phyloP scores from a whole-genome alignment of 2,113 vertebrate species.

The Oreamnos americanus region DNA sequence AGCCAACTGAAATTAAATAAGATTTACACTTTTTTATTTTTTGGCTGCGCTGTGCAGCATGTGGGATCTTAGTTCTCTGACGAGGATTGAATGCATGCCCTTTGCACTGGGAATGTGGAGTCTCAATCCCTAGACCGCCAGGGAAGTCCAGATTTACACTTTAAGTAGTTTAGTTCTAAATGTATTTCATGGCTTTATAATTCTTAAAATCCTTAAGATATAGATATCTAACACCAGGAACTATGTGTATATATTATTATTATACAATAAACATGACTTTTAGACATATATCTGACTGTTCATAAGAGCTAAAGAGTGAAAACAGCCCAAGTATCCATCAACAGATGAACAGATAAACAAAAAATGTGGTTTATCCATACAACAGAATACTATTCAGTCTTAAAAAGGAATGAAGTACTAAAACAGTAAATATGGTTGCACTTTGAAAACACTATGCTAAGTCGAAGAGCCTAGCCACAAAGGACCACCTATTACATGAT shows the following conservation, averaged over 20 bases:
- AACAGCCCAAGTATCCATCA: not conserved
- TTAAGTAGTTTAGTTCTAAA: slow-evolving; percentile 11
- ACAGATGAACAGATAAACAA: not conserved
- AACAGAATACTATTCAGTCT: not conserved
- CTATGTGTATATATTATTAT: not conserved
- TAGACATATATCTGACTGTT: not conserved
- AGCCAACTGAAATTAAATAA: not conserved
- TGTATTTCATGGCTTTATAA: not conserved
- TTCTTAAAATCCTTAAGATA: slow-evolving; percentile 23
- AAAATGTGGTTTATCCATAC: not conserved
- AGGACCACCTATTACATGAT: not conserved
- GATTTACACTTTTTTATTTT: not conserved
- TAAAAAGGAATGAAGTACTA: not conserved
- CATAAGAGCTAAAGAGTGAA: not conserved
- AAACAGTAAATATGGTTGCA: not conserved
- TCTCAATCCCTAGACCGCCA: not conserved
- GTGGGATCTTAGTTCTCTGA: not conserved
- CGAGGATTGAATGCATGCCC: not conserved
- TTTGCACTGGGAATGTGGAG: not conserved
- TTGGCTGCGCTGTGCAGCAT: not conserved
- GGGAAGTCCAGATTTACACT: not conserved
- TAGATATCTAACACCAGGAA: not conserved
- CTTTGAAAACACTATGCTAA: not conserved
- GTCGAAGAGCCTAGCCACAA: not conserved
- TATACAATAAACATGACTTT: not conserved